Conservation (phyloP, 2,797 vertebrate species). For the Cottoperca gobio region DNA sequence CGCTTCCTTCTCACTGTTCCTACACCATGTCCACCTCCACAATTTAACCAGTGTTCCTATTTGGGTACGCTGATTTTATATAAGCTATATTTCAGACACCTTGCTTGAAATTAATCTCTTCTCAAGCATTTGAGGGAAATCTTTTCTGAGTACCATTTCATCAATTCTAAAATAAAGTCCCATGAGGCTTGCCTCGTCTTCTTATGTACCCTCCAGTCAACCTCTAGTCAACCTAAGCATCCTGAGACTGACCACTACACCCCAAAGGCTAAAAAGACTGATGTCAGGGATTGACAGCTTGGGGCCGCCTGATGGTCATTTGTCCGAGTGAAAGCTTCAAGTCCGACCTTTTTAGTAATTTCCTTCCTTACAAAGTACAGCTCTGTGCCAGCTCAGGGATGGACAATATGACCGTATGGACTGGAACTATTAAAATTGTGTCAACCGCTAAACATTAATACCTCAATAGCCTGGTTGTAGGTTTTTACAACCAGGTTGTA, state of each 20-base stretch:
- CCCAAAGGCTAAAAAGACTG: conserved; percentile 26
- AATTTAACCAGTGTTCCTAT: conserved; percentile 37
- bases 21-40: conserved; percentile 17
- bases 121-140: conserved; percentile 6
- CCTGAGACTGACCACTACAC: conserved; percentile 16
- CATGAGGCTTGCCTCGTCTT: not conserved
- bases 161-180: conserved; percentile 1
- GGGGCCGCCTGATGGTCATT: conserved; percentile 2
- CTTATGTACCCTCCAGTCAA: conserved; percentile 17
- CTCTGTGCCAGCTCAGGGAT: not conserved
- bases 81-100: not conserved
- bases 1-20: conserved; percentile 52
- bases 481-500: too few species aligned
- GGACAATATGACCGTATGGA: not conserved
- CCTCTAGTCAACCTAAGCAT: conserved; percentile 26
- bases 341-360: conserved; percentile 19
- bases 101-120: conserved; percentile 5
- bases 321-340: conserved; percentile 9
- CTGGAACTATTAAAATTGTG: not conserved
- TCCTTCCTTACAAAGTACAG: conserved; percentile 5
- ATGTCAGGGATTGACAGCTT: conserved; percentile 12
- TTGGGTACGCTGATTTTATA: not conserved
- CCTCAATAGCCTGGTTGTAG: not conserved
- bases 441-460: not conserved
- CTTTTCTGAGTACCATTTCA: conserved; percentile 3